These are phyloP conservation scores for Brotula barbata DNA, from an alignment of 2,797 vertebrate species.

Conservation along the genomic window DNA sequence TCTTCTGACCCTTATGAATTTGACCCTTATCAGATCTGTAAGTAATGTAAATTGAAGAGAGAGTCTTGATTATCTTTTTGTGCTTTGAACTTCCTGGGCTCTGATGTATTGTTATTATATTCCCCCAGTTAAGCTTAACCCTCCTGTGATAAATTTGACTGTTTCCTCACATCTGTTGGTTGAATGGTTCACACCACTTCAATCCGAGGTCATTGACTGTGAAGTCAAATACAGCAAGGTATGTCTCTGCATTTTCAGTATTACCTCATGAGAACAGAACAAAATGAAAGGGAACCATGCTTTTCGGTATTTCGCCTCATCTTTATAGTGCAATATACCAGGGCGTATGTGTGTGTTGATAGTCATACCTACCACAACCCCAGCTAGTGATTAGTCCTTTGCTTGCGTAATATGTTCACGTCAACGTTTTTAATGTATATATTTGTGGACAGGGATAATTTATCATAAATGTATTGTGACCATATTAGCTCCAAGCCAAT, in stretches of 20 bases:
- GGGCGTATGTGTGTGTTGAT: too few relatives aligned
- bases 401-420: too few relatives aligned
- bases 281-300: too few relatives aligned
- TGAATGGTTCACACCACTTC: fast-evolving
- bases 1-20: conserved; percentile 42
- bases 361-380: too few relatives aligned
- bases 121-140: conserved; percentile 54
- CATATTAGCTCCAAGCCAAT: too few relatives aligned
- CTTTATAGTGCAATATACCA: too few relatives aligned
- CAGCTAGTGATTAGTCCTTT: too few relatives aligned
- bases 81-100: neutral
- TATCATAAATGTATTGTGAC: too few relatives aligned
- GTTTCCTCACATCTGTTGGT: conserved; percentile 25
- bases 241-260: neutral
- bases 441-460: too few relatives aligned
- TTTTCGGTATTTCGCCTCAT: too few relatives aligned
- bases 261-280: neutral
- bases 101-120: conserved; percentile 3
- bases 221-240: conserved; percentile 68
- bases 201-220: neutral
- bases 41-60: conserved; percentile 30
- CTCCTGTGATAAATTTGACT: conserved; percentile 2
- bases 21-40: conserved; percentile 13
- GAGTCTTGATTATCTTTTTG: neutral
- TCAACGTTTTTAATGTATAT: too few relatives aligned